Base-by-base conservation (phyloP, 1,140 invertebrate species). In the Sycophaga agraensis region DNA sequence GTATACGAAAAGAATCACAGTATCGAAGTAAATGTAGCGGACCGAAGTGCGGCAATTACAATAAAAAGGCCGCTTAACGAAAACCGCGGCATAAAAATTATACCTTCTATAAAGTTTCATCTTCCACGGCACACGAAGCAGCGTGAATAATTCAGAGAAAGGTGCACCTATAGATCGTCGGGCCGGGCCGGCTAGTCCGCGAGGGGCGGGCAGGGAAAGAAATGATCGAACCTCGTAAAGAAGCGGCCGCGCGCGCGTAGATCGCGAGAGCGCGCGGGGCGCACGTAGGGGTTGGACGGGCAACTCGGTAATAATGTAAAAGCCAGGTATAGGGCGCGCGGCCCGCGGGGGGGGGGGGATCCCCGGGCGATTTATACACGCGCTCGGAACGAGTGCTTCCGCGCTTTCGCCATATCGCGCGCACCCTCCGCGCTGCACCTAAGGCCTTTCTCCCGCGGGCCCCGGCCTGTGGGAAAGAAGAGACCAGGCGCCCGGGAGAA, bases 401-500 rank as follows among this genome's bases (percentile, higher is more conserved):
- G 26, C 11, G 39, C 49, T 46, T 28, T 31, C 28, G 17, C 21
- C 22, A 16, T 43, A 28, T 59, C 56, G 11, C 40, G 14, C 42
- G 12, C 24, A 4, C 14, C 24, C 28, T 11, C 28, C 1, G 3
- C 22, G 0, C 2, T 39, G 40, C n/a, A n/a, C n/a, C n/a, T 42
- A 19, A 2, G 40, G 40, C 45, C 21, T 12, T 49, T 56, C 49
- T 51, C 24, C 45, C 14, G 39, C 12, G 46, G 45, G 9, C 11
- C 24, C 59, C 21, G 46, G 4, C 24, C 59, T 34, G 57, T 68
- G 66, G 48, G 65, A 69, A 68, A 68, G n/a, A 34, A 17, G 11
- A 39, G n/a, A 11, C 5, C 28, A 26, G 9, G 19, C n/a, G n/a
- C 1, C 11, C 14, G 28, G 28, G 28, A 31, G 28, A 31, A 12